Evolutionary conservation across 1,140 invertebrate genomes (phyloP).

Genomic region (Danaus plexippus): DNA sequence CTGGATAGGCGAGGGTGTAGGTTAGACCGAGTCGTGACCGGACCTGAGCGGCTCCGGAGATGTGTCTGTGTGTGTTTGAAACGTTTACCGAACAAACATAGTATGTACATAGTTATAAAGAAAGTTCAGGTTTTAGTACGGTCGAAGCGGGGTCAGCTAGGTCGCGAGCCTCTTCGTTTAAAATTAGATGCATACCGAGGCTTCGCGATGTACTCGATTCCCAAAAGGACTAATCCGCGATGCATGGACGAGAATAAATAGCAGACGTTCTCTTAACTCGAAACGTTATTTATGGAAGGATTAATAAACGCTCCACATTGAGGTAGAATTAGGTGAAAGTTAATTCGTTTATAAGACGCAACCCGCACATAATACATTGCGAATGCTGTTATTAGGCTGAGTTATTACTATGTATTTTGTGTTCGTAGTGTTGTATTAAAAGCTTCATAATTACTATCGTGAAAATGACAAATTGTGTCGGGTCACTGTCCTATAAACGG

Average conservation of each 20-base stretch:
- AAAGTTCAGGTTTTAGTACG: constrained; percentile 70
- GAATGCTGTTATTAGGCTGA: too few species aligned
- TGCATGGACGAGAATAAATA: constrained; percentile 53
- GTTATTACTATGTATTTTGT: too few species aligned
- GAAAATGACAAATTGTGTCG: too few species aligned
- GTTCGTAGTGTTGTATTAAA: too few species aligned
- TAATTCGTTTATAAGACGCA: too few species aligned
- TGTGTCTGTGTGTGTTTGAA: constrained; percentile 57
- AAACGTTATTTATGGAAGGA: constrained; percentile 54
- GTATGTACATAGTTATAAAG: constrained; percentile 64
- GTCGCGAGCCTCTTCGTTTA: constrained; percentile 68
- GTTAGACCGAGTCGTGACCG: constrained; percentile 62
- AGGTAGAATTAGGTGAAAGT: too few species aligned
- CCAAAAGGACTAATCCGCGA: constrained; percentile 49
- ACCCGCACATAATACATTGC: too few species aligned
- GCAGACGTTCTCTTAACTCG: constrained; percentile 30
- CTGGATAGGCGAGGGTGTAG: constrained; percentile 61
- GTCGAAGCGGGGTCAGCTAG: constrained; percentile 61
- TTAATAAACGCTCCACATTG: constrained; percentile 29
- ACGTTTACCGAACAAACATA: constrained; percentile 64
- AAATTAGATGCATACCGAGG: constrained; percentile 70
- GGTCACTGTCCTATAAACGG: constrained; percentile 50
- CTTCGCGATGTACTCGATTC: constrained; percentile 48
- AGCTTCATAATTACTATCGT: too few species aligned
- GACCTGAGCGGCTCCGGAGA: constrained; percentile 38